phyloP scores from a whole-genome alignment of 2,113 vertebrate genomes.

The Aspiorhynchus laticeps region DNA sequence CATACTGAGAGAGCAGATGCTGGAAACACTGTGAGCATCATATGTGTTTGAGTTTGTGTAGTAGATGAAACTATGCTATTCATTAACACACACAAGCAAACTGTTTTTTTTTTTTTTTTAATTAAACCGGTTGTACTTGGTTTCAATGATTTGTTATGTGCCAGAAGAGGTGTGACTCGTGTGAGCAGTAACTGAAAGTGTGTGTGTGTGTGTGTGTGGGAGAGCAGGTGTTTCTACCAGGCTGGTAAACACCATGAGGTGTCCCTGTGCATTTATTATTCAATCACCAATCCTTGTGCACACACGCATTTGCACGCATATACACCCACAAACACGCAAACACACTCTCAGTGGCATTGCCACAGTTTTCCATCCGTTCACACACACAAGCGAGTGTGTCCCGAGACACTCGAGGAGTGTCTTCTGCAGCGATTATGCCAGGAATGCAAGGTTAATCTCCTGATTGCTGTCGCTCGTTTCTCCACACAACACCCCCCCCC shows the following conservation, averaged over 20 bases:
- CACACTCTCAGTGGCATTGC: not conserved
- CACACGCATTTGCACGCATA: slow-evolving; percentile 36
- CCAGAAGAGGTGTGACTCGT: too few relatives aligned
- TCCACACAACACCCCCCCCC: too few relatives aligned
- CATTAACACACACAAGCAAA: too few relatives aligned
- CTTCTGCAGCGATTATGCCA: not conserved
- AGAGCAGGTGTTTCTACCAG: slow-evolving; percentile 47
- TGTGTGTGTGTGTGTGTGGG: not conserved
- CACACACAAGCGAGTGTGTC: not conserved
- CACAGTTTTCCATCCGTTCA: not conserved
- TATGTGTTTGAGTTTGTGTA: too few relatives aligned
- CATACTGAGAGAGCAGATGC: too few relatives aligned
- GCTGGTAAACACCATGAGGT: slow-evolving; percentile 47
- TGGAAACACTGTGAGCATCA: too few relatives aligned
- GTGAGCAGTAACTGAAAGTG: not conserved
- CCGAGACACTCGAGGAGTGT: not conserved
- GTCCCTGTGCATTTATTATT: slow-evolving; percentile 34
- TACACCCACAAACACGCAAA: not conserved
- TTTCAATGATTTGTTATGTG: too few relatives aligned
- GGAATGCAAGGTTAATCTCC: slow-evolving; percentile 22
- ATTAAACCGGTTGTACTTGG: too few relatives aligned
- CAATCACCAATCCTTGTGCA: slow-evolving; percentile 26
- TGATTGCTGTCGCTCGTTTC: not conserved
- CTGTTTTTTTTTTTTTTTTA: too few relatives aligned
- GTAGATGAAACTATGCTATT: too few relatives aligned